A percentile compares a stretch with the other conserved stretches of the same genome.
Conservation (phyloP, 1,140 invertebrate genomes). For the Geopemphigus sp. region DNA sequence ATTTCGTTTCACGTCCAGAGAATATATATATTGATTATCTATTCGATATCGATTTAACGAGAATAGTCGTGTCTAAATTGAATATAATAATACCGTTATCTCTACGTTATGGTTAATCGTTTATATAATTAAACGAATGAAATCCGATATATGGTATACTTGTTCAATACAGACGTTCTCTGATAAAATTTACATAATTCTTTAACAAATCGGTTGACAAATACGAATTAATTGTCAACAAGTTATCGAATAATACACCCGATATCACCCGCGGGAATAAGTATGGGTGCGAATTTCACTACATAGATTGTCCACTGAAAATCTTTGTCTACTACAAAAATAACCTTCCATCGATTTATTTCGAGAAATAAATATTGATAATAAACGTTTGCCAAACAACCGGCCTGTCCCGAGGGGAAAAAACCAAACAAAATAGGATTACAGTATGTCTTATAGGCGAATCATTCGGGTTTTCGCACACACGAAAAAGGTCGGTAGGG, state of each 20-base stretch:
- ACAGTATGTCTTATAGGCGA: conserved; percentile 10
- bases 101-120: no score
- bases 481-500: neutral
- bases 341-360: conserved; percentile 6
- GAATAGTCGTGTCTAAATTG: no score
- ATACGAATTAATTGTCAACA: neutral
- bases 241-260: conserved; percentile 1
- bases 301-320: neutral
- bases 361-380: conserved; percentile 18
- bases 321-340: neutral
- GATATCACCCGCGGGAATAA: neutral
- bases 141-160: no score
- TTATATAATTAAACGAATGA: no score
- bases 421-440: conserved; percentile 33
- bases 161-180: neutral
- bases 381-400: conserved; percentile 40
- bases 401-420: neutral
- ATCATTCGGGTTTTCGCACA: conserved; percentile 1
- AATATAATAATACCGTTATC: no score
- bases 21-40: no score
- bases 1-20: no score
- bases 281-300: neutral
- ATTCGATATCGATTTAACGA: no score
- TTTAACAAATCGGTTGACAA: neutral
- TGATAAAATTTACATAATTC: neutral